These are phyloP conservation scores for Tamias sibiricus DNA, from an alignment of 2,113 vertebrate species.

Conservation along the genomic window DNA sequence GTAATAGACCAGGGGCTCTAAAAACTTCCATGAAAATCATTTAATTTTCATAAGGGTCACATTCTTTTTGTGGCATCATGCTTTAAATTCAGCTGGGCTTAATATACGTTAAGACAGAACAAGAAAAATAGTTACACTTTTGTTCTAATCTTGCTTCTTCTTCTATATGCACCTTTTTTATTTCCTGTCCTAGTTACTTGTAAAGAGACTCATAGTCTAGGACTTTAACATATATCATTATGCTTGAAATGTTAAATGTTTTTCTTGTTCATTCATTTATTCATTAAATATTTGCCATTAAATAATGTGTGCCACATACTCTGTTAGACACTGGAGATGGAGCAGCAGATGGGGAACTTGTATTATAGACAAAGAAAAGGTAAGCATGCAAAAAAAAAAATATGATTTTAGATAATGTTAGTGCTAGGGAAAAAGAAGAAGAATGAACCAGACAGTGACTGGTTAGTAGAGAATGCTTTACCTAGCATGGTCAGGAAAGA, in stretches of 20 bases:
- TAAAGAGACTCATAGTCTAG: neutral
- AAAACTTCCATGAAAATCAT: slow-evolving; percentile 54
- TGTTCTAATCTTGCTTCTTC: neutral
- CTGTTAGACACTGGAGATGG: neutral
- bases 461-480: neutral
- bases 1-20: slow-evolving; percentile 32
- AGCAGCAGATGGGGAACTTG: neutral
- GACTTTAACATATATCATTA: neutral
- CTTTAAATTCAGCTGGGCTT: slow-evolving; percentile 3
- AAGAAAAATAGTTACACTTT: slow-evolving; percentile 5
- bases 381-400: neutral
- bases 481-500: neutral
- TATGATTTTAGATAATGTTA: neutral
- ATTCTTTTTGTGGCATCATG: slow-evolving; percentile 21
- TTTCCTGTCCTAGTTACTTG: neutral
- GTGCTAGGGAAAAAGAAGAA: neutral
- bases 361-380: neutral
- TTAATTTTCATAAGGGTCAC: slow-evolving; percentile 57
- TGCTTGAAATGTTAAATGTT: neutral
- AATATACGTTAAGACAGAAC: neutral
- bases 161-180: neutral
- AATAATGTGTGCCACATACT: neutral
- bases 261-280: slow-evolving; percentile 1
- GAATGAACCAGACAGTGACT: neutral
- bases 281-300: neutral